Conservation (phyloP, 64 coral and sea anemone species). For the Actinia tenebrosa region DNA sequence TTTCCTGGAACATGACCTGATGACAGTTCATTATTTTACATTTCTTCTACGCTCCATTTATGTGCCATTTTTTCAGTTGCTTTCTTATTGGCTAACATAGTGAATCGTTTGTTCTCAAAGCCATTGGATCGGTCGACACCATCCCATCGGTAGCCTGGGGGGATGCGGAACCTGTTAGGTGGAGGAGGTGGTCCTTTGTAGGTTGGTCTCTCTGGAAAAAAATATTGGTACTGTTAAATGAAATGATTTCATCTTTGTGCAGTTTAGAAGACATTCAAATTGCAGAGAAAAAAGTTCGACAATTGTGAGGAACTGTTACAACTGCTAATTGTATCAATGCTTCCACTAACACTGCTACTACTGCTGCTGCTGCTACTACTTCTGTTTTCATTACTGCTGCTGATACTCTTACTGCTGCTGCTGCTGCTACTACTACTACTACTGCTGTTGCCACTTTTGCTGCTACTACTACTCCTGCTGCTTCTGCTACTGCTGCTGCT, state of each 20-base stretch:
- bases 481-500: neutral
- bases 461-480: neutral
- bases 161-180: slow-evolving; percentile 85
- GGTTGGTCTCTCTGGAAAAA: slow-evolving; percentile 62
- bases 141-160: slow-evolving; percentile 89
- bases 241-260: no score
- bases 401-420: no score
- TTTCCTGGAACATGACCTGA: neutral
- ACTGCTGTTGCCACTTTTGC: neutral
- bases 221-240: neutral
- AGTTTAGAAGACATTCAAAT: no score
- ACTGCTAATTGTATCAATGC: neutral
- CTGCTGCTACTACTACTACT: neutral
- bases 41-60: slow-evolving; percentile 96
- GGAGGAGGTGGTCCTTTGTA: slow-evolving; percentile 79
- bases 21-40: slow-evolving; percentile 32
- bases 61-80: slow-evolving; percentile 61
- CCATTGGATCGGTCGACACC: slow-evolving; percentile 93
- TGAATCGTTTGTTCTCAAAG: slow-evolving; percentile 89
- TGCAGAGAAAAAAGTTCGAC: no score
- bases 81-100: slow-evolving; percentile 86
- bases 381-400: no score
- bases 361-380: no score
- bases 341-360: no score
- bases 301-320: neutral